Percentiles rank a stretch among this genome's conserved stretches.
Conservation (phyloP, 2,113 vertebrate genomes). For the Acrocephalus kingi region DNA sequence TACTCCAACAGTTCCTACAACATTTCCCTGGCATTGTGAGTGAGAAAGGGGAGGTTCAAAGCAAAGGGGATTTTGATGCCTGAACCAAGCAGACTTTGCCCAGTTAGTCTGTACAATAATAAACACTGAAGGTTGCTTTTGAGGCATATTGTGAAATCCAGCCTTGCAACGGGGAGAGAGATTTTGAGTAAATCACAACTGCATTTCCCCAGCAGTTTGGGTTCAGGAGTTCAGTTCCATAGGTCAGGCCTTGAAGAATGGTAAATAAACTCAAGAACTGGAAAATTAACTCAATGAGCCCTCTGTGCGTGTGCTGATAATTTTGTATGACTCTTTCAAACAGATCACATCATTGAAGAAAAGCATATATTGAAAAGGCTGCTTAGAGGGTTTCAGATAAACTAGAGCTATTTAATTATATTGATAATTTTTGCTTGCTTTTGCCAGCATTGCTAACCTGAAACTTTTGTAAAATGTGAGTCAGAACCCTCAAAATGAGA, state of each 20-base stretch:
- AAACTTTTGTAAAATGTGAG: background rate
- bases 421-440: background rate
- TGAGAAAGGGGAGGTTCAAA: background rate
- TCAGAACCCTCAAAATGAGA: background rate
- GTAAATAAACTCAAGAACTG: background rate
- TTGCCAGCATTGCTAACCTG: background rate
- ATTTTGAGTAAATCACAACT: background rate
- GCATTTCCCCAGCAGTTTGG: background rate
- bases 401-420: background rate
- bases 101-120: background rate
- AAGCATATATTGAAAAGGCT: background rate
- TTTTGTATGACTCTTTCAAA: rapidly evolving
- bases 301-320: background rate
- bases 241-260: background rate
- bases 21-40: background rate
- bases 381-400: background rate
- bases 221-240: background rate
- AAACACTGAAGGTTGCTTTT: background rate
- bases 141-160: background rate
- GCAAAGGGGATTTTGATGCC: background rate
- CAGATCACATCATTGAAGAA: background rate
- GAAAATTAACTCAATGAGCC: background rate
- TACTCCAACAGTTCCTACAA: background rate
- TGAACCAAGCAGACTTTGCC: background rate
- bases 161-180: background rate